A percentile compares a stretch with the other conserved stretches of the same genome.
Conservation (phyloP, 2,888 invertebrate genomes). For the Agonum fuliginosum region DNA sequence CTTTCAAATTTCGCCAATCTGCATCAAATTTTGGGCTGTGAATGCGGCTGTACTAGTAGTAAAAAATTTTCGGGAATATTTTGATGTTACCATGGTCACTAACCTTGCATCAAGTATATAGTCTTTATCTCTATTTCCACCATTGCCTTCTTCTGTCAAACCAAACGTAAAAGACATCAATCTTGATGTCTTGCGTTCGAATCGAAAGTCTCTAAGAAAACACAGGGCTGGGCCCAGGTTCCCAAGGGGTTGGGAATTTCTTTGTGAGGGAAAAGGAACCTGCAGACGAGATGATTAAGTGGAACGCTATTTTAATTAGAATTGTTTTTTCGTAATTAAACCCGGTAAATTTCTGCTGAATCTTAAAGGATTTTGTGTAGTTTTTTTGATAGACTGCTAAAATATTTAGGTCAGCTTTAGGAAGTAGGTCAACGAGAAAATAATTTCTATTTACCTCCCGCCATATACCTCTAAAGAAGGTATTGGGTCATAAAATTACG, state of each 20-base stretch:
- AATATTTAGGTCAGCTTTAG: no score
- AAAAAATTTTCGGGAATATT: background rate
- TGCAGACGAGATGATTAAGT: no score
- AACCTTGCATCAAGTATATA: background rate
- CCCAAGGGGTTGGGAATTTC: background rate
- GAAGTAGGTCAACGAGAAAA: no score
- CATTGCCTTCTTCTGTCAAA: slow-evolving; percentile 23
- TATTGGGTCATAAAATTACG: no score
- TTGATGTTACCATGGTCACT: background rate
- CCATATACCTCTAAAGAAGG: no score
- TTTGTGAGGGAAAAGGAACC: background rate
- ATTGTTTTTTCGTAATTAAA: no score
- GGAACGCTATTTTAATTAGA: background rate
- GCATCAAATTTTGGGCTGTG: no score
- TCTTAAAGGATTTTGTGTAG: no score
- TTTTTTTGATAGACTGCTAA: no score
- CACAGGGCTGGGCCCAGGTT: background rate
- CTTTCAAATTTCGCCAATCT: no score
- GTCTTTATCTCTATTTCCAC: slow-evolving; percentile 8
- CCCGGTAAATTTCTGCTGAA: no score
- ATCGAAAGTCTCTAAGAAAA: background rate
- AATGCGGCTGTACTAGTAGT: background rate
- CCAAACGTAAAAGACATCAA: background rate
- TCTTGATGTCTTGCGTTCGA: slow-evolving; percentile 12
- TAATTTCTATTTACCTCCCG: no score